Evolutionary conservation across 2,113 vertebrate genomes (phyloP), one percentile per base, ranked within the genome.

Genomic region (Asarcornis scutulata): DNA sequence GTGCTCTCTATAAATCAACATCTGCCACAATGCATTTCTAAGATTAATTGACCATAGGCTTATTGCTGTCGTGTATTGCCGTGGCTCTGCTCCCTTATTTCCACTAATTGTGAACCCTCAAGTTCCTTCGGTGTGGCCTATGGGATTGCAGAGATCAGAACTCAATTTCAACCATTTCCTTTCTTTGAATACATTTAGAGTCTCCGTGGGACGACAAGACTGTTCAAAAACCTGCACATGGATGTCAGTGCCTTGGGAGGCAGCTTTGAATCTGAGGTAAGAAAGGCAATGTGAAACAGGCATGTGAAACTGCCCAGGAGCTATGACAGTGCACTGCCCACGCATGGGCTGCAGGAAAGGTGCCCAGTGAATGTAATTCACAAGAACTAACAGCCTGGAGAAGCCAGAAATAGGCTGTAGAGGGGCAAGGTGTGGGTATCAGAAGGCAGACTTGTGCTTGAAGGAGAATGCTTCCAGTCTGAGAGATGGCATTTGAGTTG

Each of bases 221-320:
- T 98, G 32, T 86, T 99, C 34, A 98, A 97, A 95, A 99, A 99
- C 36, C 87, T 99, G 63, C 98, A 98, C 46, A 63, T 99, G 81
- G 98, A 99, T 73, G 42, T 99, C 25, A 97, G 98, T 5, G 92
- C 94, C 6, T 97, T 99, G 50, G 98, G 97, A 77, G 97, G 94
- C 52, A 97, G 98, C 88, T 98, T 99, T 17, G 98, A 98, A 16
- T 99, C 98, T 6, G 98, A 99, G 99, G 99, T 99, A 94, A 78
- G 97, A 53, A 0, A 5, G 11, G 25, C 4, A 44, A 3, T 4
- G 40, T 0, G 55, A 38, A 60, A 5, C 1, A 25, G 59, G 74
- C 86, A 16, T 7, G 26, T 29, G 14, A 20, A 52, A 34, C 17
- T 36, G 34, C 68, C 68, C 13, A 36, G 79, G 53, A 67, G 76